Evolutionary conservation across 2,888 invertebrate species (phyloP), one percentile per base, ranked within the genome.

Genomic region (Caenorhabditis panamensis): DNA sequence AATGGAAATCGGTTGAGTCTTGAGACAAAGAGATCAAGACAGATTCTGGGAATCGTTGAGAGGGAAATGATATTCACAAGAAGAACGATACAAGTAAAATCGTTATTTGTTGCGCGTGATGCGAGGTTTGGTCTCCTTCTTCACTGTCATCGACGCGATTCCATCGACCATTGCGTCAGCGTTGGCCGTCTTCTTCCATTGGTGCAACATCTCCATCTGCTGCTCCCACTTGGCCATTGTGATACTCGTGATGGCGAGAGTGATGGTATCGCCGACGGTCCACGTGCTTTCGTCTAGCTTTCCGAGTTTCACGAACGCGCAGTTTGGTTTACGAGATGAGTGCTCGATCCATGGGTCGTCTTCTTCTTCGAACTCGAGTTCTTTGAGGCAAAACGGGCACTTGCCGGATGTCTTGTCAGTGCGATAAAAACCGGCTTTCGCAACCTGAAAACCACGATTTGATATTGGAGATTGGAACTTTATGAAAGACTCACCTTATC

Each of bases 311-410:
- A 84, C 80, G 41, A 84, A 84, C 18, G 59, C 62, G 54, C 84
- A 84, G 0, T 69, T 41, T 1, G 22, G 13, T 31, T 73, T 41
- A 5, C 77, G 77, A 20, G 63, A 63, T 16, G 20, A 47, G 58
- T 84, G 84, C 51, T 84, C 84, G 16, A 56, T 59, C 84, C 84
- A 84, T 20, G 84, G 82, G 51, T 84, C 80, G 31, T 84, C 84
- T 41, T 73, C 72, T 20, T 68, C 49, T 18, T 84, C 84, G 44
- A 84, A 84, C 13, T 64, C 62, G 36, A 84, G 62, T n/a, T 79
- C 80, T 61, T 80, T 82, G 6, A 51, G n/a, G 61, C 84, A 84
- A 31, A 84, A 84, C 22, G 75, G 59, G 37, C 84, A 84, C 22
- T 63, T 62, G 0, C 62, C 84, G 8, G 66, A 51, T 18, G 31